phyloP scores from a whole-genome alignment of 2,888 invertebrate genomes.

The Meteorus cinctellus region DNA sequence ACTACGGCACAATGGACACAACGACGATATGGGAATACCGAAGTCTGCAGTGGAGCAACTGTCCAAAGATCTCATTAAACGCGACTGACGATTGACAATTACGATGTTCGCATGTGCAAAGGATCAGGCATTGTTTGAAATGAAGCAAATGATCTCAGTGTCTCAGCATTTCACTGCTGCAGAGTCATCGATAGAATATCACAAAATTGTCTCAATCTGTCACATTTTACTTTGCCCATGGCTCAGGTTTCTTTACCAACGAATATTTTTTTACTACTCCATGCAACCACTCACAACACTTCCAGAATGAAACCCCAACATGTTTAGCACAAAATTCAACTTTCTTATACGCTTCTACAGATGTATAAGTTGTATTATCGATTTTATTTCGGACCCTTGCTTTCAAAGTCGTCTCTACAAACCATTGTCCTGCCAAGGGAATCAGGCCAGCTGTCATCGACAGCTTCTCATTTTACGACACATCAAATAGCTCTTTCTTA shows the following conservation, averaged over 20 bases:
- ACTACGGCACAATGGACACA: slow-evolving; percentile 63
- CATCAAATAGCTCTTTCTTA: slow-evolving; percentile 22
- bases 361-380: slow-evolving; percentile 56
- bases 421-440: slow-evolving; percentile 62
- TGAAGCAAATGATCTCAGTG: too few species aligned
- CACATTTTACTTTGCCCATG: too few species aligned
- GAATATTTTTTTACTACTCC: too few species aligned
- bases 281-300: too few species aligned
- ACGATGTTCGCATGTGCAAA: too few species aligned
- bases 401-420: slow-evolving; percentile 13
- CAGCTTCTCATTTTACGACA: slow-evolving; percentile 64
- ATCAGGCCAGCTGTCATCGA: slow-evolving; percentile 68
- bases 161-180: too few species aligned
- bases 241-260: too few species aligned
- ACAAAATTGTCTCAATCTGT: too few species aligned
- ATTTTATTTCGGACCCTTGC: slow-evolving; percentile 63
- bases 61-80: slow-evolving; percentile 61
- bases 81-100: slow-evolving; percentile 41
- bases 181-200: too few species aligned
- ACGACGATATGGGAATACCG: slow-evolving; percentile 59
- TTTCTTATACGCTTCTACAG: background rate
- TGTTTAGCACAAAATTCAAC: background rate
- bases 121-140: too few species aligned
- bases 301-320: too few species aligned
- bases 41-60: slow-evolving; percentile 50